Base-by-base conservation (phyloP, 2,113 vertebrate genomes). In the Grammomys surdaster region DNA sequence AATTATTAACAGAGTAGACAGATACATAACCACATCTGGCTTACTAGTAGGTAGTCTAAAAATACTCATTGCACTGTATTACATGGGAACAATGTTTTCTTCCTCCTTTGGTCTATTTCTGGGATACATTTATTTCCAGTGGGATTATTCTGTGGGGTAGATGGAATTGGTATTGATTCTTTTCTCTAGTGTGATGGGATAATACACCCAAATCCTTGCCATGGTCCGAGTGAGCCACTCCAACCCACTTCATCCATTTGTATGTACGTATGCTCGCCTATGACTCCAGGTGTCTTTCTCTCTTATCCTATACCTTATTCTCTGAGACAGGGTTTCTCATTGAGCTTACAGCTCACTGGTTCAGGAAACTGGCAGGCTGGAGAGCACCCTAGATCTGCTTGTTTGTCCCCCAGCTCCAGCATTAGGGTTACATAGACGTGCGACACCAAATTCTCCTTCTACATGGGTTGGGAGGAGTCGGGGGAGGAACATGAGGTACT, bases 21-120 rank as follows among this genome's bases (percentile, higher is more conserved):
- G 16, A 67, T 8, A 31, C 16, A 19, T 43, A 40, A 67, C 17
- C 63, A 22, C 43, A 10, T 36, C 63, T 69, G 40, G 82, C 82
- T 67, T 33, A 36, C 69, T 20, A 65, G 36, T 60, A 46, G 73
- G 54, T 40, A 65, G 82, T 85, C 10, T 63, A 72, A 86, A 87
- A 94, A 46, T 82, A 36, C 87, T 75, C 81, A 3, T 88, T 73
- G 76, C 46, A 33, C 31, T 70, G 48, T 17, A 78, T 78, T 78
- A 36, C 73, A 80, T 5, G 36, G 51, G 78, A 76, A 51, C 82
- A 51, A 40, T 72, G 46, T 28, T 63, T 63, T 54, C 94, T 73
- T 70, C 60, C 92, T 78, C 70, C 17, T 78, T 93, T 58, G 43
- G 92, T 92, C 12, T 69, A 9, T 60, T 87, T 87, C 78, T n/a